Evolutionary conservation across 1,140 invertebrate genomes (phyloP).

Genomic region (Trichonephila clavata): DNA sequence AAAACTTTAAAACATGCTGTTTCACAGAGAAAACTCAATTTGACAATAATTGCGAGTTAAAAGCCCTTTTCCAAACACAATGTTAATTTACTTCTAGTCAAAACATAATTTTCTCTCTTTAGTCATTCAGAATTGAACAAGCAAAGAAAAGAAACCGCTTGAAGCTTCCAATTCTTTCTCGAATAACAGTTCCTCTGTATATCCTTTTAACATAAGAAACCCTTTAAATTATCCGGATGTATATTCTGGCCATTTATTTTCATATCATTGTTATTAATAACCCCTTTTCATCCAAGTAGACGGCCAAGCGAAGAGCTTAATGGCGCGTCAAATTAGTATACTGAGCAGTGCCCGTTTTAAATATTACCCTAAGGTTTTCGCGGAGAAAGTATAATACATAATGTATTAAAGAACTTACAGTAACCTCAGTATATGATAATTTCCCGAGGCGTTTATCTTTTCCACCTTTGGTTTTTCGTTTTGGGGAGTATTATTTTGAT

Average conservation of each 20-base stretch:
- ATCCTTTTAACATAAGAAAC: slow-evolving; percentile 34
- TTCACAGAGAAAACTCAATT: neutral
- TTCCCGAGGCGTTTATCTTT: slow-evolving; percentile 39
- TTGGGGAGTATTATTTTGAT: slow-evolving; percentile 49
- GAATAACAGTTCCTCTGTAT: neutral
- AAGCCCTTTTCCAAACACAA: neutral
- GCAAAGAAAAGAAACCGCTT: neutral
- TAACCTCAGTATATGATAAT: slow-evolving; percentile 56
- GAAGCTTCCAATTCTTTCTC: neutral
- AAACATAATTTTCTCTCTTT: slow-evolving; percentile 9
- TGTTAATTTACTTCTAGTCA: neutral
- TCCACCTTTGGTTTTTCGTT: slow-evolving; percentile 37
- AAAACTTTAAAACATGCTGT: neutral
- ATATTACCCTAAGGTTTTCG: slow-evolving; percentile 62
- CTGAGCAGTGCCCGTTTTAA: slow-evolving; percentile 40
- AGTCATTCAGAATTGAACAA: neutral
- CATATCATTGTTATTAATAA: slow-evolving; percentile 64
- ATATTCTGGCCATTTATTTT: slow-evolving; percentile 48
- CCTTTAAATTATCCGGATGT: slow-evolving; percentile 49
- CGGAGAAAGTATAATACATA: slow-evolving; percentile 40
- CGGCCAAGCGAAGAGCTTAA: slow-evolving; percentile 31
- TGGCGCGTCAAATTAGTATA: slow-evolving; percentile 55
- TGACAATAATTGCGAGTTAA: neutral
- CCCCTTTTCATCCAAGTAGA: slow-evolving; percentile 47
- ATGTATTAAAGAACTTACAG: slow-evolving; percentile 29